Evolutionary conservation across 2,797 vertebrate genomes (phyloP).

Genomic region (Chaunax sp.): DNA sequence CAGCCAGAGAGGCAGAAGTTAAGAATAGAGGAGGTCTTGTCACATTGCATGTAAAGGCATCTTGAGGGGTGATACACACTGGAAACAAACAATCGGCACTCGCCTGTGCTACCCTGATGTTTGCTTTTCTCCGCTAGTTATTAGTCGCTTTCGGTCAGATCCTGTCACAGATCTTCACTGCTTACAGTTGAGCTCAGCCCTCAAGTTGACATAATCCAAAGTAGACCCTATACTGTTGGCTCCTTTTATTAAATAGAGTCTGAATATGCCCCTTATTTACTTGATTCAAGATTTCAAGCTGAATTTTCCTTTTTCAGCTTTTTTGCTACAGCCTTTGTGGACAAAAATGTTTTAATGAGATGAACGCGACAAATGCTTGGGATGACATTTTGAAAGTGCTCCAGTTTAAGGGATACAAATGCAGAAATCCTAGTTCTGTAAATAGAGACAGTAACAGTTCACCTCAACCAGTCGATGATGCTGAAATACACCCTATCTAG

Average conservation of each 20-base stretch:
- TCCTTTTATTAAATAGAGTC: conserved; percentile 54
- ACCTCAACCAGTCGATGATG: conserved; percentile 20
- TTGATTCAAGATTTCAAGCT: conserved; percentile 46
- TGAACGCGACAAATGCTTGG: conserved; percentile 21
- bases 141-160: conserved; percentile 75
- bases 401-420: conserved; percentile 3
- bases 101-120: conserved; percentile 51
- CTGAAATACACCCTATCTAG: conserved; percentile 55
- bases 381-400: conserved; percentile 10
- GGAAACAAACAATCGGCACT: conserved; percentile 65
- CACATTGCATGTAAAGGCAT: conserved; percentile 79
- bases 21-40: conserved; percentile 85
- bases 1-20: conserved; percentile 76
- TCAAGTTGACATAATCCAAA: conserved; percentile 74
- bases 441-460: conserved; percentile 25
- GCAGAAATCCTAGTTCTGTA: conserved; percentile 13
- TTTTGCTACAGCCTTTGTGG: conserved; percentile 33
- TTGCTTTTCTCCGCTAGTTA: conserved; percentile 55
- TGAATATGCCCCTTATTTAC: conserved; percentile 48
- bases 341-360: conserved; percentile 53
- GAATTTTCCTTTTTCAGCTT: conserved; percentile 20
- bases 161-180: conserved; percentile 77
- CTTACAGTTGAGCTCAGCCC: conserved; percentile 56
- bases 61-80: conserved; percentile 61
- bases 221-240: conserved; percentile 25